These are phyloP conservation scores for Dioctria rufipes DNA, from an alignment of 2,888 invertebrate species.

Conservation along the genomic window DNA sequence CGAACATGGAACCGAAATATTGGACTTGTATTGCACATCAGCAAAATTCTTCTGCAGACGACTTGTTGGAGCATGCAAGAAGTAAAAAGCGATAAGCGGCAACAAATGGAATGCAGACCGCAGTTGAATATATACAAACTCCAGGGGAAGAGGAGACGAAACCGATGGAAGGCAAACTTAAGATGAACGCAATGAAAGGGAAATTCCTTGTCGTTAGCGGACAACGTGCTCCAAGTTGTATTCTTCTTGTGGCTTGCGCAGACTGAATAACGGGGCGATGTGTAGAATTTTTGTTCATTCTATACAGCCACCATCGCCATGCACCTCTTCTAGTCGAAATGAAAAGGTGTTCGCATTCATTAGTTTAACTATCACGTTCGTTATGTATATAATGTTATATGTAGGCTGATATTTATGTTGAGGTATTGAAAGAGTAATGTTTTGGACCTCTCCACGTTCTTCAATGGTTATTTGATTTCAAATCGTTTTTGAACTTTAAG, in stretches of 20 bases:
- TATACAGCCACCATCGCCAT: not conserved
- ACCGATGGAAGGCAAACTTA: not conserved
- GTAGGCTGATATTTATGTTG: not conserved
- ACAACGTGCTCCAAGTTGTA: not conserved
- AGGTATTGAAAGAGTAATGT: no score
- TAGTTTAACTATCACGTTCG: not conserved
- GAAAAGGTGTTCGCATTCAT: not conserved
- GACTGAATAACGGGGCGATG: not conserved
- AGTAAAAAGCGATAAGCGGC: conserved; percentile 4
- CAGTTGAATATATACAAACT: no score
- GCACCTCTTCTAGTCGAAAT: not conserved
- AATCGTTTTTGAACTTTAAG: not conserved
- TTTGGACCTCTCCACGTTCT: not conserved
- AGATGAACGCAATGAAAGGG: conserved; percentile 28
- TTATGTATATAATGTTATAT: not conserved
- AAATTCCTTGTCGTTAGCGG: conserved; percentile 13
- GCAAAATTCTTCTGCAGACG: conserved; percentile 7
- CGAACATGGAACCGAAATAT: not conserved
- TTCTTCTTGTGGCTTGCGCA: not conserved
- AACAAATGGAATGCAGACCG: conserved; percentile 10
- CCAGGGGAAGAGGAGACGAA: conserved; percentile 10
- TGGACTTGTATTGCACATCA: not conserved
- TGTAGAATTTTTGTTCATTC: conserved; percentile 13
- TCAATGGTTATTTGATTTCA: not conserved
- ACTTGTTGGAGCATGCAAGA: not conserved